Percentiles rank a stretch among this genome's conserved stretches.
Conservation (phyloP, 2,113 vertebrate species). For the Sturnus vulgaris region DNA sequence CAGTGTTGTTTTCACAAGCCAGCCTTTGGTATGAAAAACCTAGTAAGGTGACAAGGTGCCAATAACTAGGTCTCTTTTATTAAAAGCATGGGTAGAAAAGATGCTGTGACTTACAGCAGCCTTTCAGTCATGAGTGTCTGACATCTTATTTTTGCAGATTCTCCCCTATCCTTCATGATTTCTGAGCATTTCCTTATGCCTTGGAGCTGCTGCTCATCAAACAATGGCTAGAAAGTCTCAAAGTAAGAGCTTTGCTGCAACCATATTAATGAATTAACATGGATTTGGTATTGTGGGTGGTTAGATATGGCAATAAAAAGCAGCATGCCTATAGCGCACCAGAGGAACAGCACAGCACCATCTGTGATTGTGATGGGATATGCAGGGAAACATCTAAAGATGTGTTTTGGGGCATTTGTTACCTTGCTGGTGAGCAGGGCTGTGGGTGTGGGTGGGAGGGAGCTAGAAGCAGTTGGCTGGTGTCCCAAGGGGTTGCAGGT, state of each 20-base stretch:
- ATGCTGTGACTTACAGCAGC: not conserved
- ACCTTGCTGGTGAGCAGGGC: rapidly evolving
- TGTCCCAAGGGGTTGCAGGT: not conserved
- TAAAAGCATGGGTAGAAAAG: not conserved
- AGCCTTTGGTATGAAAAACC: not conserved
- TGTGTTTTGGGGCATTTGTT: not conserved
- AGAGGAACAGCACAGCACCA: not conserved
- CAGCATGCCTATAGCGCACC: rapidly evolving
- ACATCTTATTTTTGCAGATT: not conserved
- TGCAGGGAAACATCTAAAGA: not conserved
- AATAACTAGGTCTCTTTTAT: not conserved
- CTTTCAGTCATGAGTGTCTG: not conserved
- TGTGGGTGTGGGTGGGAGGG: not conserved
- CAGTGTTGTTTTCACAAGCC: not conserved
- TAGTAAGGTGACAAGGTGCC: not conserved
- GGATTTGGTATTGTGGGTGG: too few species aligned
- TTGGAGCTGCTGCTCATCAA: not conserved
- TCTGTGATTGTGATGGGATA: not conserved
- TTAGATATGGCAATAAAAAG: not conserved
- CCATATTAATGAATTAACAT: not conserved
- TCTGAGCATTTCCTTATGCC: not conserved
- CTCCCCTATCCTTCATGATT: not conserved
- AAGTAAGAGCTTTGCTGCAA: not conserved
- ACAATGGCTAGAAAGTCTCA: not conserved
- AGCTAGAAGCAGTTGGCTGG: not conserved